Evolutionary conservation across 1,140 invertebrate genomes (phyloP).

Genomic region (Aphis gossypii): DNA sequence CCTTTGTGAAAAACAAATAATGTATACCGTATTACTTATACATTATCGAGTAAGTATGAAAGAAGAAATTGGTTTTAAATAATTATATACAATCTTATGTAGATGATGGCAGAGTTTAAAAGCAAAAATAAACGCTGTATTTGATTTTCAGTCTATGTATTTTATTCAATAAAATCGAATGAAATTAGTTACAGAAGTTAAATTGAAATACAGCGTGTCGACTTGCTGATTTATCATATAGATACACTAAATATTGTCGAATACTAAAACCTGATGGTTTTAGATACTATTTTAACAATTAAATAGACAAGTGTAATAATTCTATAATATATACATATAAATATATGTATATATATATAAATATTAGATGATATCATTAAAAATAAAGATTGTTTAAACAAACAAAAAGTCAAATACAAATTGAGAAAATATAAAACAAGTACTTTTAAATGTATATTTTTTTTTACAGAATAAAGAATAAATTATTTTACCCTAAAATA

Average conservation of each 20-base stretch:
- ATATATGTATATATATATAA: too few species aligned
- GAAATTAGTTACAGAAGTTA: background rate
- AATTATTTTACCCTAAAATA: background rate
- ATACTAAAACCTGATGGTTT: background rate
- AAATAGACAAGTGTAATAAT: too few species aligned
- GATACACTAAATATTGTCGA: background rate
- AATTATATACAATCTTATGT: background rate
- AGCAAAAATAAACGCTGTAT: background rate
- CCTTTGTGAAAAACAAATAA: background rate
- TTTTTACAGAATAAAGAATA: background rate
- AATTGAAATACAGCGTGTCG: background rate
- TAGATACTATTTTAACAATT: background rate
- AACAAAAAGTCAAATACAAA: background rate
- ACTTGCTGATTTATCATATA: background rate
- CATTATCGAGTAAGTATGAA: background rate
- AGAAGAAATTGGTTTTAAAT: background rate
- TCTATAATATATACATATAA: too few species aligned
- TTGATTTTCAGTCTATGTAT: background rate
- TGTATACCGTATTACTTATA: background rate
- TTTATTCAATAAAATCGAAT: background rate
- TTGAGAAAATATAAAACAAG: background rate
- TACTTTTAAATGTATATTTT: background rate
- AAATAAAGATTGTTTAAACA: background rate
- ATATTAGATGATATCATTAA: background rate
- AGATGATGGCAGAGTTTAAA: background rate